Conservation (phyloP, 2,113 vertebrate species). For the Oncorhynchus mykiss region DNA sequence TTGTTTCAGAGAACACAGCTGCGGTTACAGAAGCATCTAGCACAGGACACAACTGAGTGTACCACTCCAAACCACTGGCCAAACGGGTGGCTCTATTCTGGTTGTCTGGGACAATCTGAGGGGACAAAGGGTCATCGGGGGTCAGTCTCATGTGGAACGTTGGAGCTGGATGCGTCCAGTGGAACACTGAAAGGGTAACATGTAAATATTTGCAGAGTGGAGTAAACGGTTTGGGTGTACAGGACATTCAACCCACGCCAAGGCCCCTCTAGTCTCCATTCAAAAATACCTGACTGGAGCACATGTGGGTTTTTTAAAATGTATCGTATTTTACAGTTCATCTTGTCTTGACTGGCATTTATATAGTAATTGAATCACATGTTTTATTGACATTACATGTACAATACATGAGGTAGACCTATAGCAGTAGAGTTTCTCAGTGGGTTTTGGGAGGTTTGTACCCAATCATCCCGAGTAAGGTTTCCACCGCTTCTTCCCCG, state of each 20-base stretch:
- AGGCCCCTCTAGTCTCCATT: background rate
- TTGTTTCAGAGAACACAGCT: background rate
- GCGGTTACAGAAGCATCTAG: background rate
- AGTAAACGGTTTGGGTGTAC: constrained; percentile 27
- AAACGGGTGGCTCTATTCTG: constrained; percentile 5
- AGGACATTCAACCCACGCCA: constrained; percentile 31
- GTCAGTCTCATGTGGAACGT: constrained; percentile 33
- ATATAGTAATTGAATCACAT: background rate
- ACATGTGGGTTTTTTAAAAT: background rate
- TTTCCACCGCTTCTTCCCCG: background rate
- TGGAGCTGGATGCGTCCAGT: constrained; percentile 16
- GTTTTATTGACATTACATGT: background rate
- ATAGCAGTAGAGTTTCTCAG: background rate
- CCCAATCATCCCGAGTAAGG: too few relatives aligned
- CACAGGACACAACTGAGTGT: background rate
- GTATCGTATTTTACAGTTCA: background rate
- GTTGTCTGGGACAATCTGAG: constrained; percentile 10
- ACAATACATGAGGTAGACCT: background rate
- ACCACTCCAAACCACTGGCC: background rate
- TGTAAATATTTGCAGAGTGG: constrained; percentile 65
- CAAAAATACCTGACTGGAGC: background rate
- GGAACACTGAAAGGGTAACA: constrained; percentile 41
- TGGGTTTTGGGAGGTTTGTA: background rate
- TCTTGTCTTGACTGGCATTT: background rate
- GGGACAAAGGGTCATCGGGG: constrained; percentile 51